Evolutionary conservation across 2,113 vertebrate genomes (phyloP), one percentile per base, ranked within the genome.

Genomic region (Orientallactaga bullata): DNA sequence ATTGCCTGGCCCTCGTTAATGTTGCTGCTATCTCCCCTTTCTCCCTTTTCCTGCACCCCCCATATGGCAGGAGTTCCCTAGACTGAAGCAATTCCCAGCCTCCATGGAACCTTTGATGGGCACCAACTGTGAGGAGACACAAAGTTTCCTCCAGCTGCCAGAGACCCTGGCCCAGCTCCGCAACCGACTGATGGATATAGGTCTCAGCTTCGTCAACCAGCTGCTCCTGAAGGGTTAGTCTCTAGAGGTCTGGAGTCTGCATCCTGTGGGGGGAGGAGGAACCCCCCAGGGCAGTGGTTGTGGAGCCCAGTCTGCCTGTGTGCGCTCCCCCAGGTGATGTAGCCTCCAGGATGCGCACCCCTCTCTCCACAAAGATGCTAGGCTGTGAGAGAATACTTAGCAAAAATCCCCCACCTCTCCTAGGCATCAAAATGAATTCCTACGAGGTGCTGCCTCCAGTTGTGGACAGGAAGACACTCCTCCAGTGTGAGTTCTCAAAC

Each of bases 351-450:
- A 37, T 72, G 81, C 87, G 55, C 42, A 32, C 0, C 17, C 72
- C 76, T 42, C 61, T 74, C 73, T 91, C 88, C 16, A 7, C 39
- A 89, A 83, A 82, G 65, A 32, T 5, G 13, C 74, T 60, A 55
- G 61, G 26, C 82, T 60, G 2, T 8, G 63, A 35, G 60, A 47
- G 61, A 18, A 30, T 71, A 81, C 77, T 91, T 74, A 90, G 21
- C 90, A 79, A 85, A 94, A 65, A 21, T 24, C 63, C 20, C 68
- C 82, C 26, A 1, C 77, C 55, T 93, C 83, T 85, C 85, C 63
- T 89, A 98, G 96, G 95, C 86, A 97, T 97, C 84, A 93, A 79
- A 58, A 94, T 95, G 94, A 90, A 85, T 51, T 93, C 85, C 61
- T 96, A 55, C 0, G 0, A 96, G 71, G 92, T 85, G 28, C 77